Evolutionary conservation across 2,113 vertebrate genomes (phyloP).

Genomic region (Cygnus atratus): DNA sequence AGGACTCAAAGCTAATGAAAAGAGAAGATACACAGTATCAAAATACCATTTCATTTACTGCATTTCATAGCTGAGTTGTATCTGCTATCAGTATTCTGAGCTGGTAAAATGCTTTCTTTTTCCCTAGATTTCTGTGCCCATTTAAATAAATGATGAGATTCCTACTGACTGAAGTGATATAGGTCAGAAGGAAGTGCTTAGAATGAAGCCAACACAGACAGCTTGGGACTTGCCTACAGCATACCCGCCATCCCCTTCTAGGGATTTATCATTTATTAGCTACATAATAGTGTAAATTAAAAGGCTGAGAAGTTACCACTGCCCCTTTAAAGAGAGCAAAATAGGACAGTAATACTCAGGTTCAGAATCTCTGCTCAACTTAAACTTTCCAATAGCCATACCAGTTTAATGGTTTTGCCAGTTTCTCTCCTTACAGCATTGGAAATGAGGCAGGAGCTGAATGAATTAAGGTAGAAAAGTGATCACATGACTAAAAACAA

Average conservation of each 20-base stretch:
- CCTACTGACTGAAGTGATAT: not conserved
- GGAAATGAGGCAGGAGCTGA: not conserved
- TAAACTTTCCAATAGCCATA: not conserved
- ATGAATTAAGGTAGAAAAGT: not conserved
- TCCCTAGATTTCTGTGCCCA: not conserved
- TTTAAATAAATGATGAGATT: not conserved
- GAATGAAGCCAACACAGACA: not conserved
- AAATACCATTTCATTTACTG: not conserved
- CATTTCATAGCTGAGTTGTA: not conserved
- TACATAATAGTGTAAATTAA: not conserved
- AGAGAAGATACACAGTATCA: not conserved
- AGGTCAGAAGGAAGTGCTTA: not conserved
- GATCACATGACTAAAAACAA: not conserved
- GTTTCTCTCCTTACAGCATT: not conserved
- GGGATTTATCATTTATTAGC: not conserved
- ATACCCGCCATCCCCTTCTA: not conserved
- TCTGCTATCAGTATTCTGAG: not conserved
- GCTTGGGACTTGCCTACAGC: not conserved
- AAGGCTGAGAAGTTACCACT: not conserved
- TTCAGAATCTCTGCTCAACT: not conserved
- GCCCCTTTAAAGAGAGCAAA: not conserved
- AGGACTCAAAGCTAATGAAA: conserved; percentile 80
- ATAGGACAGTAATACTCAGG: not conserved
- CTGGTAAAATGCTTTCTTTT: not conserved
- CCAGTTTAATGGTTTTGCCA: not conserved